phyloP scores from a whole-genome alignment of 2,113 vertebrate species.

The Anguilla japonica region DNA sequence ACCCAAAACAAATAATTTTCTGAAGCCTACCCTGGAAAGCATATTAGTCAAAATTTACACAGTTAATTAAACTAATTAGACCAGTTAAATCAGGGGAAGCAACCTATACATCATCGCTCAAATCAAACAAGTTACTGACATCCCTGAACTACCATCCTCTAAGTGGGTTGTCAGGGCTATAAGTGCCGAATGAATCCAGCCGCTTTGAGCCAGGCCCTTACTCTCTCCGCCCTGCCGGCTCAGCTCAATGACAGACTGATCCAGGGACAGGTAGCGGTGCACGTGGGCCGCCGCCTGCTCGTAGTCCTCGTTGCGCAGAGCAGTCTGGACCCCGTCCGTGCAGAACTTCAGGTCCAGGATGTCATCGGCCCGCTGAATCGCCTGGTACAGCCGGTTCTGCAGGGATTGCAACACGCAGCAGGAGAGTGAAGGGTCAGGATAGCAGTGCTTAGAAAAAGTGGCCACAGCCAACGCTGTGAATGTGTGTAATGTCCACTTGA shows the following conservation, averaged over 20 bases:
- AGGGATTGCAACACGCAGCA: background rate
- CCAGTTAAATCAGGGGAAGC: too few species aligned
- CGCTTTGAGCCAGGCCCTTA: slow-evolving; percentile 45
- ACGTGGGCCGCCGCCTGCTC: slow-evolving; percentile 96
- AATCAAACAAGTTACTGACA: background rate
- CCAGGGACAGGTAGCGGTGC: slow-evolving; percentile 92
- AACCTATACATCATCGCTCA: too few species aligned
- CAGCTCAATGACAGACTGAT: slow-evolving; percentile 97
- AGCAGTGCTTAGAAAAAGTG: background rate
- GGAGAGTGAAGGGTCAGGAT: background rate
- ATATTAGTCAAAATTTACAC: too few species aligned
- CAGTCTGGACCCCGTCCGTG: slow-evolving; percentile 94
- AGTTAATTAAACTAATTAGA: too few species aligned
- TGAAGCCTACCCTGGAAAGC: too few species aligned
- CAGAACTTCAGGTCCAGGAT: slow-evolving; percentile 98
- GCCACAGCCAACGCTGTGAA: background rate
- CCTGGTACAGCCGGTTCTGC: slow-evolving; percentile 95
- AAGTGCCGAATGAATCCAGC: too few species aligned
- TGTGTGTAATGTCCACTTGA: background rate
- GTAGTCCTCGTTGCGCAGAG: slow-evolving; percentile 88
- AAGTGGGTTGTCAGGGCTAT: background rate
- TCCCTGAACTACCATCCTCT: background rate
- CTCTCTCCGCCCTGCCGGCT: slow-evolving; percentile 95
- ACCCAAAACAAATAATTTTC: background rate
- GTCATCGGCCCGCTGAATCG: slow-evolving; percentile 94